Conservation (phyloP, 2,113 vertebrate species). For the Trogon surrucura region DNA sequence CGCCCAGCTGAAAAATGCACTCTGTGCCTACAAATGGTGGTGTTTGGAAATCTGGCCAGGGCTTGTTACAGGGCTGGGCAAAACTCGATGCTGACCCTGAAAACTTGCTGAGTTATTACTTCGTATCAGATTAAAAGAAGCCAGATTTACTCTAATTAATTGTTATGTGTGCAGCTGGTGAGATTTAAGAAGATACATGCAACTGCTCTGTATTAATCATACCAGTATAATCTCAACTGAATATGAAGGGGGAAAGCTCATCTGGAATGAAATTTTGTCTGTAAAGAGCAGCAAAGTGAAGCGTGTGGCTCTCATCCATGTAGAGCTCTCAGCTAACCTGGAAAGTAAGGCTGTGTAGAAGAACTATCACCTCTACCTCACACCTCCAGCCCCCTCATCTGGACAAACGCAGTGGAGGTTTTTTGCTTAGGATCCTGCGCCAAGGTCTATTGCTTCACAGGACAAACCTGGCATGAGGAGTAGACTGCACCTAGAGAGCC, state of each 20-base stretch:
- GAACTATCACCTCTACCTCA: not conserved
- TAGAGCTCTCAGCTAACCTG: not conserved
- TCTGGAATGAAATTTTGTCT: not conserved
- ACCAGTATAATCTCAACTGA: not conserved
- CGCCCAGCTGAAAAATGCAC: not conserved
- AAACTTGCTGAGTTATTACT: not conserved
- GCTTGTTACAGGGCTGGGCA: not conserved
- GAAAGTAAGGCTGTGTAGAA: not conserved
- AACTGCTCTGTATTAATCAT: not conserved
- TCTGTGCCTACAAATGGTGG: not conserved
- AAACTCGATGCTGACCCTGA: not conserved
- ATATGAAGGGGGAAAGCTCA: not conserved
- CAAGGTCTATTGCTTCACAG: fast-evolving
- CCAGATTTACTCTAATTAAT: not conserved
- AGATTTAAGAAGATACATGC: not conserved
- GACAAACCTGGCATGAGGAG: not conserved
- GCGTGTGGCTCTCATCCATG: not conserved
- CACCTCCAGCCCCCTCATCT: not conserved
- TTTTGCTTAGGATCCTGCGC: not conserved
- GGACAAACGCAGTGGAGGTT: not conserved
- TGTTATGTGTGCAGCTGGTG: not conserved
- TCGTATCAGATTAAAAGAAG: not conserved
- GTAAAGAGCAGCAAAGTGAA: not conserved
- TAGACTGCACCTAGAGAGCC: not conserved
- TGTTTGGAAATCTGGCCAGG: not conserved